These are phyloP conservation scores for Ophiodon elongatus DNA, from an alignment of 2,113 vertebrate genomes.

Conservation along the genomic window DNA sequence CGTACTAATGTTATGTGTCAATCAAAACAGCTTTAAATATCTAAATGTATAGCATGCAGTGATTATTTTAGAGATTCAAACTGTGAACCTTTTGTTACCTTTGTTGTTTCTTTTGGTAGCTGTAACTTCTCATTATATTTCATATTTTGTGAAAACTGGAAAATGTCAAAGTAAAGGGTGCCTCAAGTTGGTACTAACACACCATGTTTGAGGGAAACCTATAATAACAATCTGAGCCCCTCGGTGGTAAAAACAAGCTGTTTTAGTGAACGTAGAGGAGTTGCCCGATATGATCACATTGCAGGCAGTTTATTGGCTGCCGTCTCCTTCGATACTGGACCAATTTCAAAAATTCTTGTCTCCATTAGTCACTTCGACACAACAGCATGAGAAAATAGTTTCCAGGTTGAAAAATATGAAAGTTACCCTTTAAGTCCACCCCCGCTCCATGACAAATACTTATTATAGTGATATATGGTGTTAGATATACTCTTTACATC, in stretches of 20 bases:
- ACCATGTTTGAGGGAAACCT: not conserved
- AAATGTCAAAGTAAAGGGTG: not conserved
- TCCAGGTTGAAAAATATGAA: not conserved
- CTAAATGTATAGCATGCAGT: too few relatives aligned
- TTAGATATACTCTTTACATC: not conserved
- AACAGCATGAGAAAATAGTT: not conserved
- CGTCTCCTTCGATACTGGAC: not conserved
- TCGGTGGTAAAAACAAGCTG: not conserved
- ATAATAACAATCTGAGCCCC: not conserved
- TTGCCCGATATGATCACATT: not conserved
- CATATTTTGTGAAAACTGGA: not conserved
- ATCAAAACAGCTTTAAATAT: too few relatives aligned
- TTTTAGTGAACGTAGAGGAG: not conserved
- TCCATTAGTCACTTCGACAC: not conserved
- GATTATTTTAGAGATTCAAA: too few relatives aligned
- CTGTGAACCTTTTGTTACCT: too few relatives aligned
- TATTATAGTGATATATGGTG: not conserved
- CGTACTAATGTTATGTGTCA: not conserved
- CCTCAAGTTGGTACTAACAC: not conserved
- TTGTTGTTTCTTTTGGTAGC: too few relatives aligned
- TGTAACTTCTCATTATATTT: not conserved
- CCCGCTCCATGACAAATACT: not conserved
- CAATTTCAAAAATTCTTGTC: not conserved
- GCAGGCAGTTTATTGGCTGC: not conserved
- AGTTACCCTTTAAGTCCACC: not conserved